Evolutionary conservation across 2,888 invertebrate species (phyloP), one percentile per base, ranked within the genome.

Genomic region (Leuctra nigra): DNA sequence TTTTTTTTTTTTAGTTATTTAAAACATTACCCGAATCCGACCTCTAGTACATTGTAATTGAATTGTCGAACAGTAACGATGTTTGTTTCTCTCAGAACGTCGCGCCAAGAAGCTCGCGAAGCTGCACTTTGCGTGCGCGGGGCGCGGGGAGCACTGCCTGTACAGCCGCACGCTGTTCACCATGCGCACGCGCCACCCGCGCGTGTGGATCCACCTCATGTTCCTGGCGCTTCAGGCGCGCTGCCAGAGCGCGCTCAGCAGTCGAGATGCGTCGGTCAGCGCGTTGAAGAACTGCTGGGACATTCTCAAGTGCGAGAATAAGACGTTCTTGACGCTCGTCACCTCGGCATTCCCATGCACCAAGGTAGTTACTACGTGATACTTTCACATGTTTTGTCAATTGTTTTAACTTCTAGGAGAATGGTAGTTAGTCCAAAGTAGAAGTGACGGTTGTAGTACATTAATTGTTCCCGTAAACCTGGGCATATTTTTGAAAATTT

Each of bases 131-230:
- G 87, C 87, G 56, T 95, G 95, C 75, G 91, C 91, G 66, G 84
- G 85, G 46, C 79, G 85, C 68, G 86, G 82, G 64, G 82, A 87
- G 66, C 86, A 93, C 73, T 96, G 95, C 72, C 79, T 95, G 60
- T 95, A 92, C 76, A 83, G 84, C 57, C 82, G 85, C 68, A 83
- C 86, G 9, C 82, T 83, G 64, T 89, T 89, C 73, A 83, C 83
- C 11, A 82, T 88, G 83, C 78, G 85, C 63, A 88, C 87, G 25
- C 81, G 90, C 61, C 83, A 86, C 69, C 88, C 94, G 0, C 80
- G 91, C 63, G 86, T 89, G 41, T 95, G 95, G 96, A 89, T 96
- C 62, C 95, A 96, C 75, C 80, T 96, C 52, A 95, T 96, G 93
- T 95, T 96, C 73, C 81, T 96, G 53, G 91, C 93, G 61, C 81